Base-by-base conservation (phyloP, 2,888 invertebrate genomes). In the Agrochola circellaris region DNA sequence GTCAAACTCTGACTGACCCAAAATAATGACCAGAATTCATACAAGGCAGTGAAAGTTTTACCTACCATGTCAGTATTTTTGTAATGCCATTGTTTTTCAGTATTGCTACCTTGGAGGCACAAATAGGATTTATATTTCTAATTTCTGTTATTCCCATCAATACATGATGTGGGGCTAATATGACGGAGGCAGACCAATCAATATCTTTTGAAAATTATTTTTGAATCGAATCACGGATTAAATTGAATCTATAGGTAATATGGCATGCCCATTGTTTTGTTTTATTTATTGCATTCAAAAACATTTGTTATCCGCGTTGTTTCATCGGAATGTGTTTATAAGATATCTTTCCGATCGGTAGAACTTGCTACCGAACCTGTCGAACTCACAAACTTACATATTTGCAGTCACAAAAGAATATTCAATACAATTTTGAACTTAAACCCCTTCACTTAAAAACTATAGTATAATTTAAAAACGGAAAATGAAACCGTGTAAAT, bases 301-400 rank as follows among this genome's bases (percentile, higher is more conserved):
- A 89, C 87, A 88, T 89, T 89, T 89, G 89, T 91, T 86, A 88
- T 80, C 87, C 83, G 86, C 87, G 85, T 89, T 92, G 91, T 93
- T 91, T 92, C 91, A 92, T 93, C 89, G 94, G 95, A 95, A 95
- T 95, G 93, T 92, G 85, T 92, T 93, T 91, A 80, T 87, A 89
- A 89, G 93, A 95, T 95, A 96, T 95, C 95, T 95, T 96, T 95
- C 92, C 94, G 88, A 95, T 95, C 92, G 92, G 91, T 88, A 90
- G 91, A 87, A 90, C 93, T 91, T 84, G 96, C 96, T 96, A 96
- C 96, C 88, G 95, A 90, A 89, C 90, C 90, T 86, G 88, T 78
- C 77, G 64, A 85, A 70, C 61, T 70, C 65, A 80, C 79, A 45
- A 76, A 75, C 45, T 64, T 60, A 75, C 4, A 0, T 13, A 45